Percentiles rank a stretch among this genome's conserved stretches.
Conservation (phyloP, 2,888 invertebrate genomes). For the Mechanitis messenoides region DNA sequence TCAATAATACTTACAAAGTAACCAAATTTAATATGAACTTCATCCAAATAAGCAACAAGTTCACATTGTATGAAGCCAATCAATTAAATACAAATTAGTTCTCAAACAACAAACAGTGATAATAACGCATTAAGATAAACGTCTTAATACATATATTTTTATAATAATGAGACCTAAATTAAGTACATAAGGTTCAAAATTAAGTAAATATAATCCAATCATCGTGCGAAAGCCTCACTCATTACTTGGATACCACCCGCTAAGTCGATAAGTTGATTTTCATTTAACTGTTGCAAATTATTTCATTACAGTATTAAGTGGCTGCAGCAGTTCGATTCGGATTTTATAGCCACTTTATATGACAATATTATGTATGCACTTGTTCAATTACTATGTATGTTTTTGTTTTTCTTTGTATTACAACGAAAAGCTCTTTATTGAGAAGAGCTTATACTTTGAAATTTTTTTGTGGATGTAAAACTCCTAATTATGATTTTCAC, state of each 20-base stretch:
- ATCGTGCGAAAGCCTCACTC: slow-evolving; percentile 41
- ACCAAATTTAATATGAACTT: background rate
- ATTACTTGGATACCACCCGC: slow-evolving; percentile 65
- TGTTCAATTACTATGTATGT: slow-evolving; percentile 23
- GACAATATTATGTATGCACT: slow-evolving; percentile 28
- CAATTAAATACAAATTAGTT: slow-evolving; percentile 55
- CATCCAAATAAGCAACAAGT: background rate
- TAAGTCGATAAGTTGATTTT: slow-evolving; percentile 57
- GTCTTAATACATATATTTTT: slow-evolving; percentile 40
- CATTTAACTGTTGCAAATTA: slow-evolving; percentile 64
- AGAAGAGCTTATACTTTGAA: background rate
- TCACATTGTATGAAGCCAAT: slow-evolving; percentile 32
- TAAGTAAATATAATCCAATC: slow-evolving; percentile 28
- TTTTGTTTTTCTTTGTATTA: background rate
- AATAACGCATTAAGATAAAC: slow-evolving; percentile 43
- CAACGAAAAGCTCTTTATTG: background rate
- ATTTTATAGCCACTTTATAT: slow-evolving; percentile 37
- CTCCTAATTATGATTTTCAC: too few species aligned
- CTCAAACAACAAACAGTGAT: slow-evolving; percentile 40
- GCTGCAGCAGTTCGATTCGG: slow-evolving; percentile 39
- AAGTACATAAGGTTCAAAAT: slow-evolving; percentile 40
- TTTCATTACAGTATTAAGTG: slow-evolving; percentile 33
- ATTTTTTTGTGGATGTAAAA: too few species aligned
- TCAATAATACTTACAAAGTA: background rate
- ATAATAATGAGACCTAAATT: slow-evolving; percentile 25